A percentile compares a stretch with the other conserved stretches of the same genome.
These are phyloP conservation scores for Tamias sibiricus DNA, from an alignment of 2,113 vertebrate species.

Conservation along the genomic window DNA sequence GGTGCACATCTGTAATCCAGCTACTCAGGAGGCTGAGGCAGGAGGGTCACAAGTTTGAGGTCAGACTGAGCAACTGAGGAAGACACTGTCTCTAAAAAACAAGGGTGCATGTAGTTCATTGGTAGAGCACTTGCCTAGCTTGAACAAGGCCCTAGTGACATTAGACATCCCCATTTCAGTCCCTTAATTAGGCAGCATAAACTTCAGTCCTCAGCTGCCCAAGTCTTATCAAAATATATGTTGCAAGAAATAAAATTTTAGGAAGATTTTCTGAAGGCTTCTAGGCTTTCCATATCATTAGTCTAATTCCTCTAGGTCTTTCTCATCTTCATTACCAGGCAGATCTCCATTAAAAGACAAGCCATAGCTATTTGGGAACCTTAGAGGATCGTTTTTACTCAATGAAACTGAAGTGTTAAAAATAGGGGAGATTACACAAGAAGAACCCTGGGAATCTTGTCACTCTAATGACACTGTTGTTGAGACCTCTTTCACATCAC, in stretches of 20 bases:
- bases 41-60: neutral
- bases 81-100: neutral
- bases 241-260: conserved; percentile 19
- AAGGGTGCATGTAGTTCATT: neutral
- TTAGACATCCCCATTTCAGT: neutral
- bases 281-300: neutral
- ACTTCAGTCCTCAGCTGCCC: neutral
- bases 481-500: neutral
- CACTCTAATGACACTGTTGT: neutral
- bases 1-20: neutral
- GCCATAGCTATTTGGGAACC: neutral
- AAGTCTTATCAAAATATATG: conserved; percentile 12
- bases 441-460: neutral
- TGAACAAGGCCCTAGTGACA: neutral
- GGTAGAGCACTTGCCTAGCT: neutral
- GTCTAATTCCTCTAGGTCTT: neutral
- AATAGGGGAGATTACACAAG: neutral
- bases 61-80: neutral
- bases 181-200: conserved; percentile 17
- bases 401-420: neutral
- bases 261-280: neutral
- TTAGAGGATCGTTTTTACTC: neutral
- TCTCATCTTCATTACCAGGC: neutral
- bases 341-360: neutral
- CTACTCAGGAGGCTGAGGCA: neutral